phyloP scores from a whole-genome alignment of 2,797 vertebrate species.

The Gymnocypris eckloni region DNA sequence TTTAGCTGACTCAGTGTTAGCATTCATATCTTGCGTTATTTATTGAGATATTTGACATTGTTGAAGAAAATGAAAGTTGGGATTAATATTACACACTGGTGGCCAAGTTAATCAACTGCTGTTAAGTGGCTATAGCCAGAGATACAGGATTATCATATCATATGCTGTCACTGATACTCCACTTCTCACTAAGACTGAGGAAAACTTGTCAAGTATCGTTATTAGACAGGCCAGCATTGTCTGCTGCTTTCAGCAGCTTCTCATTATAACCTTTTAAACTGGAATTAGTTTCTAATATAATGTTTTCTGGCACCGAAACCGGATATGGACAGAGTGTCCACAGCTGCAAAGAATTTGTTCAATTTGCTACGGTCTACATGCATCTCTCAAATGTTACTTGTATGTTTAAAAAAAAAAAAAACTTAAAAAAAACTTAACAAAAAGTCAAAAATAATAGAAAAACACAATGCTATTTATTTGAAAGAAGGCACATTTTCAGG shows the following conservation, averaged over 20 bases:
- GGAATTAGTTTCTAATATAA: constrained; percentile 64
- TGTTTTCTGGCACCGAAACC: constrained; percentile 65
- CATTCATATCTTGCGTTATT: background rate
- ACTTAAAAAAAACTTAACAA: background rate
- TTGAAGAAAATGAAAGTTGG: background rate
- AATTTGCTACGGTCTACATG: constrained; percentile 45
- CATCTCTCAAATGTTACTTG: background rate
- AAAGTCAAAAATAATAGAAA: background rate
- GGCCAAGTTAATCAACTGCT: constrained; percentile 8
- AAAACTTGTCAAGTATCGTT: constrained; percentile 54
- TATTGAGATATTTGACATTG: constrained; percentile 9
- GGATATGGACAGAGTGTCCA: constrained; percentile 59
- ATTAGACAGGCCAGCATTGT: constrained; percentile 51
- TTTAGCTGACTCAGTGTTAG: background rate
- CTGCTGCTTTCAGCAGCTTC: constrained; percentile 71
- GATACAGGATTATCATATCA: constrained; percentile 39
- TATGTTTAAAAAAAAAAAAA: background rate
- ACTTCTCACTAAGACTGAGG: constrained; percentile 53
- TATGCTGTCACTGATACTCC: constrained; percentile 46
- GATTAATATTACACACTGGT: constrained; percentile 2
- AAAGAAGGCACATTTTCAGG: background rate
- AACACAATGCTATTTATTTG: background rate
- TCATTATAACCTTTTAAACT: constrained; percentile 65
- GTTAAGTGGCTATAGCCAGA: background rate
- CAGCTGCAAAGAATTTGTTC: constrained; percentile 39